Conservation (phyloP, 2,888 invertebrate species). For the Agonopterix heracliana region DNA sequence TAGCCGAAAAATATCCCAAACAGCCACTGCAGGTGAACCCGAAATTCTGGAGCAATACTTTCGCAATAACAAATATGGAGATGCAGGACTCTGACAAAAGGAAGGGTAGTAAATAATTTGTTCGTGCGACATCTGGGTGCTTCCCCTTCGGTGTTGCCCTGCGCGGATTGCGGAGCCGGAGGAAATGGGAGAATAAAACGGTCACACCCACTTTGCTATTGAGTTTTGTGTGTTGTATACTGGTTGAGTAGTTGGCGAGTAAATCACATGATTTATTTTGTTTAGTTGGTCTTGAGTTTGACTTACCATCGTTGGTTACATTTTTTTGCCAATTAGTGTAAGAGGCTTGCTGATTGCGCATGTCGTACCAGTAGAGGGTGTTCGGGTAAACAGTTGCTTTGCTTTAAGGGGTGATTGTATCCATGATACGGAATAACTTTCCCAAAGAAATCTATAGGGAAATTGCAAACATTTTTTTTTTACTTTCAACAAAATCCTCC, state of each 20-base stretch:
- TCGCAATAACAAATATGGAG: constrained; percentile 42
- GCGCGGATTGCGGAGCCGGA: constrained; percentile 34
- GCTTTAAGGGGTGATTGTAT: too few relatives aligned
- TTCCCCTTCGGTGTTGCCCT: constrained; percentile 62
- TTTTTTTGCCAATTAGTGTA: too few relatives aligned
- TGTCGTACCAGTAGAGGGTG: too few relatives aligned
- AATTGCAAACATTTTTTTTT: too few relatives aligned
- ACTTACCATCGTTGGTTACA: too few relatives aligned
- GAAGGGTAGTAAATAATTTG: constrained; percentile 71
- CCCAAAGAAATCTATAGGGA: too few relatives aligned
- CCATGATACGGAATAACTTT: too few relatives aligned
- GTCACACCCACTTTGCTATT: constrained; percentile 59
- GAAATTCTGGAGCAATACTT: constrained; percentile 26
- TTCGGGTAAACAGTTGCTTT: too few relatives aligned
- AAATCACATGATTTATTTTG: too few relatives aligned
- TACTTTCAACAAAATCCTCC: too few relatives aligned
- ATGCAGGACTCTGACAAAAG: constrained; percentile 51
- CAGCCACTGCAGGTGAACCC: constrained; percentile 5
- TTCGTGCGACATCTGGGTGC: constrained; percentile 66
- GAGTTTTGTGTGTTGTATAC: constrained; percentile 36
- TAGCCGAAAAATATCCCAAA: not conserved
- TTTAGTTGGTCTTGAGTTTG: too few relatives aligned
- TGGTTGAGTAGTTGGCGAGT: constrained; percentile 1
- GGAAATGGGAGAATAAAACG: constrained; percentile 51
- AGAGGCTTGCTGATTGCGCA: too few relatives aligned